These are phyloP conservation scores for Drosophila nigromelanica DNA, from an alignment of 1,140 invertebrate species.

Conservation along the genomic window DNA sequence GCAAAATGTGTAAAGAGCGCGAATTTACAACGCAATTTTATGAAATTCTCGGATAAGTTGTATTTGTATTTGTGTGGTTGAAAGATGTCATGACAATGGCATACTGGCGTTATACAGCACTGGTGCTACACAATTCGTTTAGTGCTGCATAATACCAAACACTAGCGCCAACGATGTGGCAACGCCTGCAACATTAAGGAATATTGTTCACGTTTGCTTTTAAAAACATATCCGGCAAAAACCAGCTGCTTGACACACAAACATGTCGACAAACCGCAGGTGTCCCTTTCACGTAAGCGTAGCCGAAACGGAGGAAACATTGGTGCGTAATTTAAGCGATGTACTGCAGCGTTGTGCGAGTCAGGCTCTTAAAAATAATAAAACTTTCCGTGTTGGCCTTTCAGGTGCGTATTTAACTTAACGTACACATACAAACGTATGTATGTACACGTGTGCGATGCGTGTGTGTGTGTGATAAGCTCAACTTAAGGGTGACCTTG, in stretches of 20 bases:
- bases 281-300: slow-evolving; percentile 33
- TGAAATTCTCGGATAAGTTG: slow-evolving; percentile 36
- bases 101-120: slow-evolving; percentile 10
- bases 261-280: slow-evolving; percentile 33
- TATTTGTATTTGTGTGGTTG: slow-evolving; percentile 18
- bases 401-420: slow-evolving; percentile 50
- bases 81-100: slow-evolving; percentile 23
- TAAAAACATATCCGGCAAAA: background rate
- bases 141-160: slow-evolving; percentile 6
- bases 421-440: background rate
- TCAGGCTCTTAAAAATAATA: slow-evolving; percentile 20
- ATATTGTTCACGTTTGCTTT: slow-evolving; percentile 1
- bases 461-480: slow-evolving; percentile 42
- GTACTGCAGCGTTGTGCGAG: slow-evolving; percentile 35
- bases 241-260: slow-evolving; percentile 7
- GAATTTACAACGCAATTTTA: slow-evolving; percentile 57
- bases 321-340: slow-evolving; percentile 33
- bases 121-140: background rate
- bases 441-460: background rate
- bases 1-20: slow-evolving; percentile 4
- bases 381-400: slow-evolving; percentile 51
- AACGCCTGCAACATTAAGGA: slow-evolving; percentile 5
- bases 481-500: slow-evolving; percentile 71
- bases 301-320: slow-evolving; percentile 36
- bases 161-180: slow-evolving; percentile 1